These are phyloP conservation scores for Sycobia sp. DNA, from an alignment of 1,140 invertebrate species.

Conservation along the genomic window DNA sequence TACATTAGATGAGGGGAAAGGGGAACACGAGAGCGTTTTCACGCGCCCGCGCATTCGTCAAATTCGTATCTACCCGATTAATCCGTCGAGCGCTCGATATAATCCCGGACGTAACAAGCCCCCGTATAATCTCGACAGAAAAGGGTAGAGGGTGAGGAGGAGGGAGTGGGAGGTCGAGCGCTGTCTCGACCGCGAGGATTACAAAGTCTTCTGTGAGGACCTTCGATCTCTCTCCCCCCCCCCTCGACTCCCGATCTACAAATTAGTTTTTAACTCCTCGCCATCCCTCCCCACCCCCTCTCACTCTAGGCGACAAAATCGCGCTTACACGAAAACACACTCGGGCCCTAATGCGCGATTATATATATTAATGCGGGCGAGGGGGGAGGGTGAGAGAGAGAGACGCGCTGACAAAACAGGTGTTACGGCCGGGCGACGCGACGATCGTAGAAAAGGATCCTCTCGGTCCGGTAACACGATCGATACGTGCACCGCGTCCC, in stretches of 20 bases:
- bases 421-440: constrained; percentile 42
- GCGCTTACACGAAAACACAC: constrained; percentile 59
- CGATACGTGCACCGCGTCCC: neutral
- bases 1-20: too few species aligned
- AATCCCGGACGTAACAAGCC: constrained; percentile 59
- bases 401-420: constrained; percentile 50
- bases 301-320: too few species aligned
- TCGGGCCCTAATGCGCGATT: constrained; percentile 56
- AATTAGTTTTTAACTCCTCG: too few species aligned
- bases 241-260: too few species aligned
- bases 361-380: constrained; percentile 26
- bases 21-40: too few species aligned
- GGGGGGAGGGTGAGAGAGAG: too few species aligned
- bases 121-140: constrained; percentile 54
- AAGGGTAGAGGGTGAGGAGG: too few species aligned
- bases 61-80: too few species aligned
- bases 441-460: constrained; percentile 20
- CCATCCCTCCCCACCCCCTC: too few species aligned
- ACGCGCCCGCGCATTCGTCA: neutral
- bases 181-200: constrained; percentile 52
- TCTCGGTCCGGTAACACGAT: neutral
- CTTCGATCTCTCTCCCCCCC: too few species aligned
- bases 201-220: too few species aligned
- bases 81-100: constrained; percentile 60
- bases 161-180: constrained; percentile 47